Percentiles rank a stretch among this genome's conserved stretches.
Evolutionary conservation across 2,113 vertebrate genomes (phyloP).

Genomic region (Progne subis): DNA sequence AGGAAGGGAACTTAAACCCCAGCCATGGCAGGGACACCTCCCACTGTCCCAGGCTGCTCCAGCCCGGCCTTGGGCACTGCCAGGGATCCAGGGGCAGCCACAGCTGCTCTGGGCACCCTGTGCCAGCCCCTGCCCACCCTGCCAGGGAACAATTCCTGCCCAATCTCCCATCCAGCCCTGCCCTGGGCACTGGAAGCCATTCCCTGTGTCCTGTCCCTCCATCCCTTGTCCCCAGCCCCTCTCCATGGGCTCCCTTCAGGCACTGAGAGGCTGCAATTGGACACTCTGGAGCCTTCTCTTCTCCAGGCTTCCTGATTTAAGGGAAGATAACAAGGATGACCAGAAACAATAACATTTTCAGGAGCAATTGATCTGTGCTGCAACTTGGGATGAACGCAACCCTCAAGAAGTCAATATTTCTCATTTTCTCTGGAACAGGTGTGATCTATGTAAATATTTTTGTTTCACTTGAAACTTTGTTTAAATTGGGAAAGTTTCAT

Average conservation of each 20-base stretch:
- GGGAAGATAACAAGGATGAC: not conserved
- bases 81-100: not conserved
- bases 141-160: fast-evolving
- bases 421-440: not conserved
- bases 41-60: not conserved
- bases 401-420: not conserved
- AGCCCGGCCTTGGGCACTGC: not conserved
- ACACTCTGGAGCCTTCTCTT: not conserved
- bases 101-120: not conserved
- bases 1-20: not conserved
- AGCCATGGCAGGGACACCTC: not conserved
- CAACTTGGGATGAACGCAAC: not conserved
- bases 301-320: not conserved
- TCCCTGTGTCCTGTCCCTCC: not conserved
- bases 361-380: not conserved
- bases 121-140: not conserved
- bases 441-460: not conserved
- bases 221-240: not conserved
- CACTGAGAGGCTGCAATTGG: not conserved
- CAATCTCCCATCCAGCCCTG: not conserved
- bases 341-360: not conserved
- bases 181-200: not conserved
- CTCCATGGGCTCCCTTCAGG: not conserved
- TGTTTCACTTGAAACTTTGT: not conserved
- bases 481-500: not conserved